Evolutionary conservation across 2,888 invertebrate species (phyloP).

Genomic region (Platycheirus albimanus): DNA sequence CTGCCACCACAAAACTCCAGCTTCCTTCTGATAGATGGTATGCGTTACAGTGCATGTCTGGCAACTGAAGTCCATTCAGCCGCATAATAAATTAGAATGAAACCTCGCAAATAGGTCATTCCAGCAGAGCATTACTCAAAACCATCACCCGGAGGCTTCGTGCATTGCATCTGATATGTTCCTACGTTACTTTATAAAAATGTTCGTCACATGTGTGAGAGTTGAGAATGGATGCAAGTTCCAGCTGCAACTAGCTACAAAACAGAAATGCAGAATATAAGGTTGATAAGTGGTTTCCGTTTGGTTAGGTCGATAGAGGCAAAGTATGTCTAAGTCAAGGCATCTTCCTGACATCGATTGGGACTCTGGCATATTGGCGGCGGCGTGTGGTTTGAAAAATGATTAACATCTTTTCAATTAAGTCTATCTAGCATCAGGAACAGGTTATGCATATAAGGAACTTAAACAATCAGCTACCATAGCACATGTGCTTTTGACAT

Average conservation of each 20-base stretch:
- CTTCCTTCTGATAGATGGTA: constrained; percentile 10
- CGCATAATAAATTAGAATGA: constrained; percentile 49
- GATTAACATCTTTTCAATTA: background rate
- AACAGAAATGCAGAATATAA: no score
- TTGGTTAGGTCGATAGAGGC: constrained; percentile 8
- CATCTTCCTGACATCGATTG: background rate
- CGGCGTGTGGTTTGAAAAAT: background rate
- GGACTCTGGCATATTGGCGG: constrained; percentile 12
- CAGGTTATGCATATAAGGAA: no score
- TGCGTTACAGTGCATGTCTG: constrained; percentile 35
- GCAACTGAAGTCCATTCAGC: constrained; percentile 35
- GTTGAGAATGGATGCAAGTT: no score
- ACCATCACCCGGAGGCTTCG: background rate
- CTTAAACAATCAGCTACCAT: no score
- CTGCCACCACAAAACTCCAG: constrained; percentile 34
- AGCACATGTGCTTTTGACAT: no score
- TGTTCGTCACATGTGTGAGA: no score
- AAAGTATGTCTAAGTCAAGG: background rate
- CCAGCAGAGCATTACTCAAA: constrained; percentile 37
- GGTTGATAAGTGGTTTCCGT: constrained; percentile 25
- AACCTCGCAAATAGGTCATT: constrained; percentile 53
- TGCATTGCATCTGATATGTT: background rate
- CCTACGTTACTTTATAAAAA: no score
- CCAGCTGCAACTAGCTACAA: no score
- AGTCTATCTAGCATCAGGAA: no score